phyloP scores from a whole-genome alignment of 2,797 vertebrate species.

The Brachyrhaphis roseni region DNA sequence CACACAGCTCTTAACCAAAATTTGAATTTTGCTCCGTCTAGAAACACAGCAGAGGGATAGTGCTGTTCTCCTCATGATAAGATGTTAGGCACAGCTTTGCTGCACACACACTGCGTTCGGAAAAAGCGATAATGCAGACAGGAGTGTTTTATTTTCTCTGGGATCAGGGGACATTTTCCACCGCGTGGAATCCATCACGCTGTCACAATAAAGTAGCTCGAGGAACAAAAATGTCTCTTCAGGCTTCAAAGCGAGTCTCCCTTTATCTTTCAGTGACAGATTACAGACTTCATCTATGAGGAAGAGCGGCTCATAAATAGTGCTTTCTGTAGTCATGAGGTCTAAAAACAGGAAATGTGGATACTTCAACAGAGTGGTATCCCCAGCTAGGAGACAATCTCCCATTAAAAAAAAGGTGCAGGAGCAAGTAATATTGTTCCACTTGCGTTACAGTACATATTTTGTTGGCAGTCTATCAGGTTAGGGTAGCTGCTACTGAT shows the following conservation, averaged over 20 bases:
- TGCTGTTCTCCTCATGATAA: slow-evolving; percentile 35
- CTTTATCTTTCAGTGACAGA: slow-evolving; percentile 38
- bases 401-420: slow-evolving; percentile 47
- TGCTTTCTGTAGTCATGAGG: slow-evolving; percentile 23
- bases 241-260: slow-evolving; percentile 53
- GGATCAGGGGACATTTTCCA: slow-evolving; percentile 71
- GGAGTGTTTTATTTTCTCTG: slow-evolving; percentile 72
- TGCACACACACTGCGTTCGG: slow-evolving; percentile 39
- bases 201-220: slow-evolving; percentile 67
- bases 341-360: slow-evolving; percentile 54
- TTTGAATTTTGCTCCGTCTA: slow-evolving; percentile 25
- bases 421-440: slow-evolving; percentile 50
- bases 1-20: slow-evolving; percentile 1
- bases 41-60: slow-evolving; percentile 32
- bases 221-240: slow-evolving; percentile 44
- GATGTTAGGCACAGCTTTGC: slow-evolving; percentile 54
- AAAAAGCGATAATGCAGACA: slow-evolving; percentile 65
- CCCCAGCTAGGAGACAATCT: slow-evolving; percentile 46
- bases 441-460: slow-evolving; percentile 53
- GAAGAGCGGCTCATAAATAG: slow-evolving; percentile 58
- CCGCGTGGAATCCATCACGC: slow-evolving; percentile 63
- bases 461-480: slow-evolving; percentile 29
- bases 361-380: slow-evolving; percentile 47
- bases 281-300: slow-evolving; percentile 52
- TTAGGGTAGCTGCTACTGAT: slow-evolving; percentile 38